These are phyloP conservation scores for Tylochromis polylepis DNA, from an alignment of 2,113 vertebrate genomes.

Conservation along the genomic window DNA sequence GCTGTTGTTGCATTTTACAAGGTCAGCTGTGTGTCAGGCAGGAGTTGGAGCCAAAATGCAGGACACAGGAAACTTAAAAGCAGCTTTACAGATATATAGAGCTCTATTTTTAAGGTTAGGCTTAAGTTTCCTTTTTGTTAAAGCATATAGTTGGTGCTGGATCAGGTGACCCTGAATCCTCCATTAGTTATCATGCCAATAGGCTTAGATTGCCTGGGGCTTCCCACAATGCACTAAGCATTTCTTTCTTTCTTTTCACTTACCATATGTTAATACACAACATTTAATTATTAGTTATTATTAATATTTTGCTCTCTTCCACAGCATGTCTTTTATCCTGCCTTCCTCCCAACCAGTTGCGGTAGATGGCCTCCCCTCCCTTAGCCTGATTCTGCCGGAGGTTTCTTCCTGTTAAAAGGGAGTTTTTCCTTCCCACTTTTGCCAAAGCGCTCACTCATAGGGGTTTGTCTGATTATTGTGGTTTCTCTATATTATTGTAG, in stretches of 20 bases:
- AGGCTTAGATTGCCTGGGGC: background rate
- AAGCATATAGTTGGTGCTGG: rapidly evolving
- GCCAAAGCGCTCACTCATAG: too few relatives aligned
- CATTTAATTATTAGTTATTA: background rate
- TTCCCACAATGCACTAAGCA: background rate
- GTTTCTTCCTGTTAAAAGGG: background rate
- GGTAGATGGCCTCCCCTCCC: rapidly evolving
- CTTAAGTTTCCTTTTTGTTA: background rate
- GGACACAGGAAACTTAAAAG: too few relatives aligned
- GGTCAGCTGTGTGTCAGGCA: too few relatives aligned
- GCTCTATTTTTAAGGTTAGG: background rate
- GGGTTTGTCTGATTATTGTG: background rate
- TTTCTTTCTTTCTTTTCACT: too few relatives aligned
- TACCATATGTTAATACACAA: background rate
- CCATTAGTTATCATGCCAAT: background rate
- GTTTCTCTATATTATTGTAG: background rate
- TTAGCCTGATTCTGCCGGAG: background rate
- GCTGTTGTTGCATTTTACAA: too few relatives aligned
- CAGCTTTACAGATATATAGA: too few relatives aligned
- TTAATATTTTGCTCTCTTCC: background rate
- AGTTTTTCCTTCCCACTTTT: too few relatives aligned
- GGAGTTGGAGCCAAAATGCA: too few relatives aligned
- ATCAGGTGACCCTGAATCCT: background rate
- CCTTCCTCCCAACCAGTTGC: background rate
- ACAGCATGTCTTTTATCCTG: background rate